Conservation (phyloP, 2,797 vertebrate species). For the Microctenopoma stevenorrisi region DNA sequence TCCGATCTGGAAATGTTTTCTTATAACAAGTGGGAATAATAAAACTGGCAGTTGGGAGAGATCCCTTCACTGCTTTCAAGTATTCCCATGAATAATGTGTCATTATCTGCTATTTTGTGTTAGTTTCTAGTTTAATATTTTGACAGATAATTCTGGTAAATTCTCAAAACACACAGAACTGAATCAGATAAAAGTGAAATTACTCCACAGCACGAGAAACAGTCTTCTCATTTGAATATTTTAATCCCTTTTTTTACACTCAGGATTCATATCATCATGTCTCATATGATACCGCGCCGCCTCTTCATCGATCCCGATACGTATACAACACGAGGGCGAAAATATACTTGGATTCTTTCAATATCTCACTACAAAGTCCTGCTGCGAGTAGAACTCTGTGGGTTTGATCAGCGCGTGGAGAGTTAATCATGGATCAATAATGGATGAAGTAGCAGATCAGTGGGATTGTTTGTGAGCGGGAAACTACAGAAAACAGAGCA, state of each 20-base stretch:
- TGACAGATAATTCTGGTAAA: conserved; percentile 27
- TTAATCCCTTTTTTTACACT: conserved; percentile 11
- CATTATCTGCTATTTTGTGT: conserved; percentile 21
- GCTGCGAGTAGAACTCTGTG: no score
- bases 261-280: not conserved
- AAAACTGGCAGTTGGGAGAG: conserved; percentile 3
- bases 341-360: no score
- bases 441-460: no score
- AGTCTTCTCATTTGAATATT: conserved; percentile 18
- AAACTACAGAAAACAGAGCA: no score
- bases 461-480: no score
- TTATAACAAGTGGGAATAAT: conserved; percentile 12
- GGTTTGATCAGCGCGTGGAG: no score
- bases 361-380: no score
- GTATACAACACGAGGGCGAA: no score
- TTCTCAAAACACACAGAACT: conserved; percentile 13
- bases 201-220: not conserved
- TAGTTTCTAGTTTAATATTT: conserved; percentile 20
- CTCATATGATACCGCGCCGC: no score
- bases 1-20: conserved; percentile 22
- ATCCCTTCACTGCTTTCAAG: conserved; percentile 17
- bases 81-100: conserved; percentile 23
- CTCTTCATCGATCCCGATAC: no score
- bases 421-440: no score
- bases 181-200: conserved; percentile 30